Conservation (phyloP, 1,140 invertebrate species). For the Delia radicum region DNA sequence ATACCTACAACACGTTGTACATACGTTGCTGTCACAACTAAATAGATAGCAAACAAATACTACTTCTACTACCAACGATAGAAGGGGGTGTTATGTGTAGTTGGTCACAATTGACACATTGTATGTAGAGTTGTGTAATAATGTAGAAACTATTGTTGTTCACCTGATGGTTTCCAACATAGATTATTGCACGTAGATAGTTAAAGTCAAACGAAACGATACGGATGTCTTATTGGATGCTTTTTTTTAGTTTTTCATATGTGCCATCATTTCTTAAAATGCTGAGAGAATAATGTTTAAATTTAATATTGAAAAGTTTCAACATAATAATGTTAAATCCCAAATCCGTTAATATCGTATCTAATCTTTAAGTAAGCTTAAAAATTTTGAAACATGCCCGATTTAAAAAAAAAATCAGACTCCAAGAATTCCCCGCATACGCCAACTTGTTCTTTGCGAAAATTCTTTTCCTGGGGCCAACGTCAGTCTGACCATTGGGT, state of each 20-base stretch:
- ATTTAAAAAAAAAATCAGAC: no score
- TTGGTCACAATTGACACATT: background rate
- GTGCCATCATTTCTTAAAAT: no score
- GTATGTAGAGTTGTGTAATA: background rate
- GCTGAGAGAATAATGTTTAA: no score
- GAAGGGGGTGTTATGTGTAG: background rate
- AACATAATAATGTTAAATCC: no score
- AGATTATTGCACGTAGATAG: background rate
- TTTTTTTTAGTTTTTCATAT: background rate
- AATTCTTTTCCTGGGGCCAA: no score
- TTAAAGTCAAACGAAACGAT: background rate
- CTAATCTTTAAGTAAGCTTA: no score
- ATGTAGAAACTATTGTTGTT: background rate
- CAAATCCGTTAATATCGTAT: no score
- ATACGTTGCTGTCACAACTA: background rate
- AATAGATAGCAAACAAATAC: background rate
- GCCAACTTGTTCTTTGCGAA: no score
- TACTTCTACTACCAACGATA: background rate
- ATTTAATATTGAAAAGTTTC: no score
- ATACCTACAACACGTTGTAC: background rate
- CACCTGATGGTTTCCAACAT: background rate
- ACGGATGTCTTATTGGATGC: background rate
- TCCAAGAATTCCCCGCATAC: no score
- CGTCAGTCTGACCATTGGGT: no score
- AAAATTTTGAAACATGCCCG: no score